Conservation (phyloP, 2,888 invertebrate species). For the Steinernema carpocapsae region DNA sequence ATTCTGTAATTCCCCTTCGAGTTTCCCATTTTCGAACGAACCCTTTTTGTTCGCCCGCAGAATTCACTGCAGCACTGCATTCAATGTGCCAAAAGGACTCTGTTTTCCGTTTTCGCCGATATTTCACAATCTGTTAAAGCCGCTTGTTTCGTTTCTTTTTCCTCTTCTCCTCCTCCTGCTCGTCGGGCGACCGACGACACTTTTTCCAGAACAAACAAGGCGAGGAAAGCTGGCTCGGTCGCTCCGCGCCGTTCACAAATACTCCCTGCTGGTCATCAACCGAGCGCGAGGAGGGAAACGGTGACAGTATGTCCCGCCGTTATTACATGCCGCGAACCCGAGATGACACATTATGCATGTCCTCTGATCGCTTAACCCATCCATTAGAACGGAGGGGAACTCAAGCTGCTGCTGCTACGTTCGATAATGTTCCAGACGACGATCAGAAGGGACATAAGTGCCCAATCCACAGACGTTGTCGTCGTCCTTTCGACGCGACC, state of each 20-base stretch:
- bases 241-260: background rate
- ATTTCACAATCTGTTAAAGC: constrained; percentile 5
- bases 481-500: background rate
- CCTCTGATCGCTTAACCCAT: constrained; percentile 13
- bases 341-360: constrained; percentile 6
- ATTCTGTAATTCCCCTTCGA: constrained; percentile 12
- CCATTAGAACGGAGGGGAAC: background rate
- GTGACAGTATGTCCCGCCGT: background rate
- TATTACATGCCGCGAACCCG: constrained; percentile 3
- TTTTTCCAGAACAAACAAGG: constrained; percentile 24
- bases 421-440: background rate
- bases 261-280: no score
- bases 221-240: constrained; percentile 23
- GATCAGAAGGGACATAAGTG: background rate
- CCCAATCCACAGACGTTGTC: background rate
- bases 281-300: background rate
- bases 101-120: constrained; percentile 10
- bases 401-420: constrained; percentile 1
- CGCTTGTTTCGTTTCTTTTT: background rate
- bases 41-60: background rate
- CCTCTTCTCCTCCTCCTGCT: background rate
- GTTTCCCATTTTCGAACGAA: background rate
- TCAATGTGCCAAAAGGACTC: background rate
- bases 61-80: background rate
- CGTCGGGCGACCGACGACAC: background rate